A percentile compares a stretch with the other conserved stretches of the same genome.
These are phyloP conservation scores for Myotis findleyi DNA, from an alignment of 2,797 vertebrate genomes.

Conservation along the genomic window DNA sequence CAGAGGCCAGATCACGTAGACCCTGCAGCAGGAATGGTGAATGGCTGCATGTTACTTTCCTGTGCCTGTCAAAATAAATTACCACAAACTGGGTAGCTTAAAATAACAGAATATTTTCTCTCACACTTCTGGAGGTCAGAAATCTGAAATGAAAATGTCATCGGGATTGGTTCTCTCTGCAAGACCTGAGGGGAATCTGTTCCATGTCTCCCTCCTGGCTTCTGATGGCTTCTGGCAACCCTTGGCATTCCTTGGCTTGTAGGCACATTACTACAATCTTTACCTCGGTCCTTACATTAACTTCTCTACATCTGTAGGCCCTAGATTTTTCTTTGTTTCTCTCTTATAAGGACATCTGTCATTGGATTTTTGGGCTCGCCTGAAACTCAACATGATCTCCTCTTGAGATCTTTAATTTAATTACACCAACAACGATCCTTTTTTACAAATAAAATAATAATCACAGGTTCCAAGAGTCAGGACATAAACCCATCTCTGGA, in stretches of 20 bases:
- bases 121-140: background rate
- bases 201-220: background rate
- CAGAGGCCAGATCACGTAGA: fast-evolving
- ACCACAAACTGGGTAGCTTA: background rate
- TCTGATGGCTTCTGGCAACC: background rate
- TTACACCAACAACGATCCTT: background rate
- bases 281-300: background rate
- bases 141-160: background rate
- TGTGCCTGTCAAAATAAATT: background rate
- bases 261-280: background rate
- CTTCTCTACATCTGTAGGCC: background rate
- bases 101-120: background rate
- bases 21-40: background rate
- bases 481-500: background rate
- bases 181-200: background rate
- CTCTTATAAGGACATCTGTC: background rate
- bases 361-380: background rate
- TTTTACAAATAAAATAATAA: background rate
- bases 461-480: background rate
- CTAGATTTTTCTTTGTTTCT: background rate
- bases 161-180: background rate
- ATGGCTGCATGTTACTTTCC: background rate
- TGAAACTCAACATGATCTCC: background rate
- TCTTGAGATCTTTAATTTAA: background rate
- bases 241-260: background rate